Conservation (phyloP, 2,113 vertebrate species). For the Dromiciops gliroides region DNA sequence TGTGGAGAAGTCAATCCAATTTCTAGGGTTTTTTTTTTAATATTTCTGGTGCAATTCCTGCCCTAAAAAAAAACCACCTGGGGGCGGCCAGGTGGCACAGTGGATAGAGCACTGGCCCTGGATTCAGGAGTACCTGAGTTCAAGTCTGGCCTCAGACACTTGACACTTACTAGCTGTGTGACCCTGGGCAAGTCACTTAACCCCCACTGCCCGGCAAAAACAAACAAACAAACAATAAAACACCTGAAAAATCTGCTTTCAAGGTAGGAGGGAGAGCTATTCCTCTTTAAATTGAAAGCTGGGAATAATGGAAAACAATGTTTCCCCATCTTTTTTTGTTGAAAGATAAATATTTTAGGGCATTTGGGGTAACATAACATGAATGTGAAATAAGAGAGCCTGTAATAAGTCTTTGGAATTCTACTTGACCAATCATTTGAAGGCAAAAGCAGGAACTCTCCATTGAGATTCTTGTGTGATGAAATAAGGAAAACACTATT, state of each 20-base stretch:
- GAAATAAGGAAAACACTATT: neutral
- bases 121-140: too few relatives aligned
- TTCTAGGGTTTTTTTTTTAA: constrained; percentile 12
- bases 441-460: constrained; percentile 2
- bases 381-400: neutral
- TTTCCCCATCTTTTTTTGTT: neutral
- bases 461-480: neutral
- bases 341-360: constrained; percentile 14
- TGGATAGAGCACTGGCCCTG: too few relatives aligned
- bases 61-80: neutral
- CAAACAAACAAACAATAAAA: too few relatives aligned
- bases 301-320: neutral
- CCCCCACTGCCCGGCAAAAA: too few relatives aligned
- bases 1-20: neutral
- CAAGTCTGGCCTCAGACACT: too few relatives aligned
- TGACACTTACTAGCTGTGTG: too few relatives aligned
- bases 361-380: constrained; percentile 25
- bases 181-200: too few relatives aligned
- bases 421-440: constrained; percentile 17
- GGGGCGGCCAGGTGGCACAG: too few relatives aligned
- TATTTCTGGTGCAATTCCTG: constrained; percentile 28
- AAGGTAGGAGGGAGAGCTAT: neutral
- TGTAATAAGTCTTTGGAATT: constrained; percentile 27
- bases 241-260: constrained; percentile 32
- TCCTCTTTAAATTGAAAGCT: constrained; percentile 26